These are phyloP conservation scores for Pseudochirops corinnae DNA, from an alignment of 2,797 vertebrate species.

Conservation along the genomic window DNA sequence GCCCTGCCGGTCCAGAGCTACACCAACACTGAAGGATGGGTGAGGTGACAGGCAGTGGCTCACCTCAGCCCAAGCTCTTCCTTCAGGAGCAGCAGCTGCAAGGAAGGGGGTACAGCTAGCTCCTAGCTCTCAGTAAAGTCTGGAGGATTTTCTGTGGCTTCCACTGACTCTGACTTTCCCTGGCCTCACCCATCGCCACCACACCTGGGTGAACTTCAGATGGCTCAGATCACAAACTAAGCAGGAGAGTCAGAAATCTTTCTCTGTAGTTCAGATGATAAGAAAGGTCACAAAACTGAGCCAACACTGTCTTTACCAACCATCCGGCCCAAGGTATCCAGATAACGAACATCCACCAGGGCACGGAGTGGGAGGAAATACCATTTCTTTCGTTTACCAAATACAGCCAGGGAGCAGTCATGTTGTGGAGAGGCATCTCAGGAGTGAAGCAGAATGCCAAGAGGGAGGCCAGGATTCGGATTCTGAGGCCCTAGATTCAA, in stretches of 20 bases:
- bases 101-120: background rate
- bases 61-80: background rate
- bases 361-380: background rate
- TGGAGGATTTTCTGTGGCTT: constrained; percentile 45
- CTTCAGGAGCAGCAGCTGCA: background rate
- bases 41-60: background rate
- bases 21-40: background rate
- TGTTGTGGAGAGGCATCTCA: background rate
- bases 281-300: background rate
- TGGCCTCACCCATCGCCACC: background rate
- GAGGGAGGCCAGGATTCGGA: background rate
- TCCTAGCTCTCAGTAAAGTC: background rate
- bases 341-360: background rate
- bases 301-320: background rate
- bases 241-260: background rate
- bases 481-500: background rate
- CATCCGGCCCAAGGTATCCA: background rate
- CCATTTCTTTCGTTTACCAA: background rate
- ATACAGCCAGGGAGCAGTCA: background rate
- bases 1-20: background rate
- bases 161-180: constrained; percentile 44
- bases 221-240: constrained; percentile 7
- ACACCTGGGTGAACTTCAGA: constrained; percentile 5
- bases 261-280: background rate
- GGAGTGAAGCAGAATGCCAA: background rate